Base-by-base conservation (phyloP, 2,113 vertebrate species). In the Solenodon paradoxus region DNA sequence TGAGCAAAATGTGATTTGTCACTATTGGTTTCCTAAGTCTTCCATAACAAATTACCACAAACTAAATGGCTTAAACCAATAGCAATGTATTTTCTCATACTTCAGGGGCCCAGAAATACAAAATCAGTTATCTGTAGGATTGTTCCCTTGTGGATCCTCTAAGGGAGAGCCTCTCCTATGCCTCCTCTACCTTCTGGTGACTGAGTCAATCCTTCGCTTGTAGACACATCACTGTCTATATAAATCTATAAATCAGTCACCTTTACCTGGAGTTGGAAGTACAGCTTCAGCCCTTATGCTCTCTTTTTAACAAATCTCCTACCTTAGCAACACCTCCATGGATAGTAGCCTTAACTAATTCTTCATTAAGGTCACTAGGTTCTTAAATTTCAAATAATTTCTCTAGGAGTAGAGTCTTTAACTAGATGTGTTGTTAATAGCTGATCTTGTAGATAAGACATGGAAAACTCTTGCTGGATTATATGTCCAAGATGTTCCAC, bases 321-420 rank as follows among this genome's bases (percentile, higher is more conserved):
- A 99, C 99, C 98, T 99, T 99, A 77, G 99, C 98, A 95, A 99
- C 98, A 63, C 99, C 99, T 82, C 99, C 99, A 86, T 99, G 99
- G 75, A 99, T 99, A 68, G 99, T 99, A 59, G 99, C 99, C 98
- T 99, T 99, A 97, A 99, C 99, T 95, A 99, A 97, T 97, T 99
- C 99, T 98, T 99, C 99, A 72, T 99, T 99, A 94, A 99, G 99
- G 97, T 99, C 99, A 57, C 99, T 99, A 0, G 99, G 99, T 97
- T 99, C 99, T 96, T 99, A 99, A 2, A 99, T 99, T 99, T 99
- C 99, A 97, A 99, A 99, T 32, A 99, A 95, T 96, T 99, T 99
- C 98, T 99, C 99, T 97, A 99, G 98, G 45, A 99, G 59, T 99
- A 99, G 75, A 99, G 96, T 80, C 99, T 98, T 97, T 99, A 99